Conservation (phyloP, 37 sponge, comb jelly and placozoan species). For the Aphrocallistes beatrix region DNA sequence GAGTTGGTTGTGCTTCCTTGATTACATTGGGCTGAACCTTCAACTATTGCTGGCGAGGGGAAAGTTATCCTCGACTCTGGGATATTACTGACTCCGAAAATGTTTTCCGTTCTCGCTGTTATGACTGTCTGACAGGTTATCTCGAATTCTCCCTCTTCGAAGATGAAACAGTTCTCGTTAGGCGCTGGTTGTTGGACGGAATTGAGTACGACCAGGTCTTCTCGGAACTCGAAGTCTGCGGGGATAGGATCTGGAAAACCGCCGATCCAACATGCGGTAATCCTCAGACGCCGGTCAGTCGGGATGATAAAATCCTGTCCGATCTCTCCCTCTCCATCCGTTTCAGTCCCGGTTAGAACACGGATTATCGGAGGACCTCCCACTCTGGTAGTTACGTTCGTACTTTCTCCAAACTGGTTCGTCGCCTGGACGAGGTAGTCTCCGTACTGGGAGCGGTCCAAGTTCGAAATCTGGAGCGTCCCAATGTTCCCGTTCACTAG, state of each 20-base stretch:
- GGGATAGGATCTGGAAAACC: neutral
- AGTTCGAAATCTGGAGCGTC: neutral
- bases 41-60: neutral
- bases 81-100: neutral
- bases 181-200: conserved; percentile 4
- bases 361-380: neutral
- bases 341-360: neutral
- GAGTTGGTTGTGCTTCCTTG: neutral
- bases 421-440: neutral
- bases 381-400: neutral
- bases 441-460: neutral
- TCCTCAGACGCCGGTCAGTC: neutral
- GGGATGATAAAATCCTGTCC: neutral
- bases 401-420: neutral
- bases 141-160: neutral
- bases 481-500: neutral
- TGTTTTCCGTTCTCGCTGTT: neutral
- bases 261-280: neutral
- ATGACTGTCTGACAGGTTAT: neutral
- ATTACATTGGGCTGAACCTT: neutral
- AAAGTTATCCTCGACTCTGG: neutral
- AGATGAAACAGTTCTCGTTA: neutral
- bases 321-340: conserved; percentile 1
- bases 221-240: neutral
- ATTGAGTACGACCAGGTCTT: neutral